These are phyloP conservation scores for Caranx melampygus DNA, from an alignment of 2,113 vertebrate species.

Conservation along the genomic window DNA sequence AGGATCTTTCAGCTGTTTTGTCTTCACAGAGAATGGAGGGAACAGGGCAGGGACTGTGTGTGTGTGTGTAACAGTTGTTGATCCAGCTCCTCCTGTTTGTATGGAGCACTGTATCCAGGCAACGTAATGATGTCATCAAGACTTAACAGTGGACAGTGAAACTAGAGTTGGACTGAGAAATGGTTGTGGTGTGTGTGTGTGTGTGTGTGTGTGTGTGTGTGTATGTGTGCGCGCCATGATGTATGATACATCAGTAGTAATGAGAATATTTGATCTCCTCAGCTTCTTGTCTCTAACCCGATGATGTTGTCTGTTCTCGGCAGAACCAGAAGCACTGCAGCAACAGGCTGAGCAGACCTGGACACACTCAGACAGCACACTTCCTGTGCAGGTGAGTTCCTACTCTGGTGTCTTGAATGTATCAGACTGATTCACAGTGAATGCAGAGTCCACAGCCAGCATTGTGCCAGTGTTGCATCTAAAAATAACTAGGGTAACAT, in stretches of 20 bases:
- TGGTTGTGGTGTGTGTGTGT: background rate
- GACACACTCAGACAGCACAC: background rate
- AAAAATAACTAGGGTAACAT: too few relatives aligned
- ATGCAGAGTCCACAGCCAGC: background rate
- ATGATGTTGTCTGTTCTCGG: background rate
- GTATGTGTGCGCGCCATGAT: background rate
- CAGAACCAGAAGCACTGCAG: slow-evolving; percentile 24
- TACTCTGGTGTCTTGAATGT: too few relatives aligned
- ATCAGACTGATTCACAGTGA: background rate
- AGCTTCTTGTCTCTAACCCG: too few relatives aligned
- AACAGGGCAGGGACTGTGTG: slow-evolving; percentile 17
- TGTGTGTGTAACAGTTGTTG: slow-evolving; percentile 27
- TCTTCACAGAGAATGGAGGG: slow-evolving; percentile 16
- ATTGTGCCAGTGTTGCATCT: too few relatives aligned
- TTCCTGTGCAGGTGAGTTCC: slow-evolving; percentile 42
- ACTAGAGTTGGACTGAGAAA: slow-evolving; percentile 44
- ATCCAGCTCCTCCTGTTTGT: slow-evolving; percentile 51
- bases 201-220: background rate
- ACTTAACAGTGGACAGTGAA: slow-evolving; percentile 49
- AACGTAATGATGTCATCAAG: slow-evolving; percentile 54
- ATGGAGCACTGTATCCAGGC: slow-evolving; percentile 52
- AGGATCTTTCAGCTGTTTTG: slow-evolving; percentile 31
- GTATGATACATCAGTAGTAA: too few relatives aligned
- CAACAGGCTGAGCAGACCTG: background rate
- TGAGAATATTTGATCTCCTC: too few relatives aligned